These are phyloP conservation scores for Henicopernis longicauda DNA, from an alignment of 2,113 vertebrate species.

Conservation along the genomic window DNA sequence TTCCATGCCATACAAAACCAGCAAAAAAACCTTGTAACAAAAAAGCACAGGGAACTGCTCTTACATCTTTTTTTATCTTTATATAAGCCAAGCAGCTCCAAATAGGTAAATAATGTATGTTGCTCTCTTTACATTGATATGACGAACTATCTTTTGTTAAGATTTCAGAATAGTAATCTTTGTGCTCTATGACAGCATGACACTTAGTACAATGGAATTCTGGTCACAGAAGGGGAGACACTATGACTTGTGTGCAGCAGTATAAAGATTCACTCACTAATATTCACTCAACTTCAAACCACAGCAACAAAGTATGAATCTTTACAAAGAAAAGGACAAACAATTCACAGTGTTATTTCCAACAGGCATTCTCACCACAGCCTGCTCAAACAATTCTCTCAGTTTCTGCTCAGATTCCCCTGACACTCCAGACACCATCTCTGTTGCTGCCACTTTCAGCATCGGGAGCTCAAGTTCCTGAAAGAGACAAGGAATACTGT, in stretches of 20 bases:
- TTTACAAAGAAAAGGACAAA: not conserved
- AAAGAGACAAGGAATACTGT: not conserved
- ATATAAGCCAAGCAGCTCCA: not conserved
- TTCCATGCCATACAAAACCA: not conserved
- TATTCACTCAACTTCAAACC: not conserved
- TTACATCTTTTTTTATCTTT: not conserved
- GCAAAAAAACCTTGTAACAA: not conserved
- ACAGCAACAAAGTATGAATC: not conserved
- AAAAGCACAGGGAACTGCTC: not conserved
- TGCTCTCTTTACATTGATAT: not conserved
- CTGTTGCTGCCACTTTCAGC: conserved; percentile 94
- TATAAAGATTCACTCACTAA: not conserved
- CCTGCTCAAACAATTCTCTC: conserved; percentile 88
- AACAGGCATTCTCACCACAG: conserved; percentile 77
- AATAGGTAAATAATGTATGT: not conserved
- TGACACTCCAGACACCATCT: conserved; percentile 93
- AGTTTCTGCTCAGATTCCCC: conserved; percentile 97
- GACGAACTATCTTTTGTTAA: not conserved
- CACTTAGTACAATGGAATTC: not conserved
- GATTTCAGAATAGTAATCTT: not conserved
- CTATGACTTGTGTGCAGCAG: not conserved
- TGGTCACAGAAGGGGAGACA: not conserved
- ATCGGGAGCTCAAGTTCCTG: conserved; percentile 89
- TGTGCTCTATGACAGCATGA: not conserved
- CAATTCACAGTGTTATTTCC: not conserved